Conservation (phyloP, 2,113 vertebrate species). For the Acrocephalus arundinaceus region DNA sequence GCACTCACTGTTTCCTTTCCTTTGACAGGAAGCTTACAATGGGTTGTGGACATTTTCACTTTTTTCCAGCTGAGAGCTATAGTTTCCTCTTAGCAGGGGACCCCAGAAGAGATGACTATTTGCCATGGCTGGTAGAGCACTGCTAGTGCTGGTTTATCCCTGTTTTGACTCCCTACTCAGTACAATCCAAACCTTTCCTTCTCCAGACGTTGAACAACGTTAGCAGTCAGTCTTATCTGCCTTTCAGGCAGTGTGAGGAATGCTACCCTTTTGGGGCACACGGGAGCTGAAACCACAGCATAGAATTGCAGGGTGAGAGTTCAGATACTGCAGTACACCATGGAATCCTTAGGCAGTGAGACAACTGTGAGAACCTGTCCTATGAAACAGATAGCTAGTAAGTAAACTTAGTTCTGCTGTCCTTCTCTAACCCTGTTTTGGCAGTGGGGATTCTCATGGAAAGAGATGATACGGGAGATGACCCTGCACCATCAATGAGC, state of each 20-base stretch:
- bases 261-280: not conserved
- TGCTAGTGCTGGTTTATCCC: not conserved
- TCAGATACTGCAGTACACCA: not conserved
- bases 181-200: not conserved
- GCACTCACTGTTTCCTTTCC: not conserved
- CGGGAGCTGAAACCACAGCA: constrained; percentile 9
- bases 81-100: not conserved
- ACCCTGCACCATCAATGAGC: not conserved
- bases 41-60: not conserved
- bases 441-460: not conserved
- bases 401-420: not conserved
- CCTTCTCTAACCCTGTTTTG: not conserved
- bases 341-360: not conserved
- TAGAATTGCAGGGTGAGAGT: not conserved
- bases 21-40: not conserved
- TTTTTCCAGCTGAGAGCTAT: not conserved
- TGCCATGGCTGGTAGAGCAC: not conserved
- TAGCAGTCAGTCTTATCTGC: not conserved
- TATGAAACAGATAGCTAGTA: not conserved
- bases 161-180: not conserved
- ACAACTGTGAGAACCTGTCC: not conserved
- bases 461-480: not conserved
- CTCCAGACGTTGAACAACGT: not conserved
- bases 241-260: not conserved
- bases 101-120: not conserved